Conservation (phyloP, 1,140 invertebrate genomes). For the Drosophila lacertosa region DNA sequence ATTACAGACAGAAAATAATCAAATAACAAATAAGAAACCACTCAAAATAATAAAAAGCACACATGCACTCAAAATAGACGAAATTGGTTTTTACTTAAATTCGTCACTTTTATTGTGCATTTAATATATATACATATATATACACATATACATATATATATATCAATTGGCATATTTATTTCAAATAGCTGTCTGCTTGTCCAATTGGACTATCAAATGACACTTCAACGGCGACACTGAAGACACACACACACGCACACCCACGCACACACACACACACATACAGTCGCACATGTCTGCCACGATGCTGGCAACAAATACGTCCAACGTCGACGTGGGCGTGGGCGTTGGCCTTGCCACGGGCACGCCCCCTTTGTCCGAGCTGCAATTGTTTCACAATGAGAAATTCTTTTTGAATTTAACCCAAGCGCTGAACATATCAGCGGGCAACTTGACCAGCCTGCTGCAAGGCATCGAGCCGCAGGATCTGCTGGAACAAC, state of each 20-base stretch:
- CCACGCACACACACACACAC: not conserved
- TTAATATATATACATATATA: not conserved
- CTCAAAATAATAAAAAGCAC: constrained; percentile 19
- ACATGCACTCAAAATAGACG: constrained; percentile 11
- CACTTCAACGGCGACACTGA: constrained; percentile 11
- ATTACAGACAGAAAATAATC: constrained; percentile 29
- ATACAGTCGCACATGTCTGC: constrained; percentile 45
- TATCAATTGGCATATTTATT: constrained; percentile 20
- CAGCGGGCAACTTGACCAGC: constrained; percentile 72
- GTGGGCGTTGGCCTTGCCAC: not conserved
- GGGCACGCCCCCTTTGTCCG: constrained; percentile 36
- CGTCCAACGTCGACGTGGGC: constrained; percentile 25
- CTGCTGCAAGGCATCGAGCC: constrained; percentile 63
- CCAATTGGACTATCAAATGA: constrained; percentile 20
- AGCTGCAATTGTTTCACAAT: constrained; percentile 65
- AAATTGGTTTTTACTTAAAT: constrained; percentile 6
- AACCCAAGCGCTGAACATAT: constrained; percentile 81
- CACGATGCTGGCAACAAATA: constrained; percentile 61
- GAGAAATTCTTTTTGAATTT: constrained; percentile 77
- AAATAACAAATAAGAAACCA: not conserved
- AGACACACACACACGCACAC: constrained; percentile 19
- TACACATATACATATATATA: not conserved
- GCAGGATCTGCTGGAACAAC: constrained; percentile 42
- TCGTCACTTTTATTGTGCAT: not conserved
- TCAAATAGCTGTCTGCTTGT: constrained; percentile 5